Conservation (phyloP, 1,140 invertebrate species). For the Mycetomoellerius zeteki region DNA sequence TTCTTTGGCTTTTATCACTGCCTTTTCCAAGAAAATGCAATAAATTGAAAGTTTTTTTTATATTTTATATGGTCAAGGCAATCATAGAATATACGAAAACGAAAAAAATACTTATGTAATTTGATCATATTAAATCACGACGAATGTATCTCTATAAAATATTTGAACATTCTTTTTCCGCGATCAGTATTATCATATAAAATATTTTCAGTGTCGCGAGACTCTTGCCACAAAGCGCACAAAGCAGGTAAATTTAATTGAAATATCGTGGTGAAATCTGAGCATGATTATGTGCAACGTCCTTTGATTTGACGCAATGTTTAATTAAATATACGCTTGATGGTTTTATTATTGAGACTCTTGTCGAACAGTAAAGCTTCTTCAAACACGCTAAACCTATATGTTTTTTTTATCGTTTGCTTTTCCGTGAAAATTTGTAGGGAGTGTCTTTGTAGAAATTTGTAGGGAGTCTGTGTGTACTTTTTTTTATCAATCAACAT, state of each 20-base stretch:
- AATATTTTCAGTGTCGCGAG: constrained; percentile 75
- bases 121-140: not conserved
- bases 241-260: constrained; percentile 76
- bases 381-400: not conserved
- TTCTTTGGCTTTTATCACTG: too few species aligned
- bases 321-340: constrained; percentile 24
- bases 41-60: too few species aligned
- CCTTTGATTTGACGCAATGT: constrained; percentile 5
- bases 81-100: too few species aligned
- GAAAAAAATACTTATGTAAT: not conserved
- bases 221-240: constrained; percentile 68
- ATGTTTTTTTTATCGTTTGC: not conserved
- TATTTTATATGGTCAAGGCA: too few species aligned
- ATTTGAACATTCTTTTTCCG: not conserved
- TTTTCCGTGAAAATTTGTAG: constrained; percentile 20
- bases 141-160: constrained; percentile 1
- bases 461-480: not conserved
- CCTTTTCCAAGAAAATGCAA: too few species aligned
- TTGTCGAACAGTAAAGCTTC: not conserved
- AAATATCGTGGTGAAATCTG: constrained; percentile 32
- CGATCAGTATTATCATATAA: constrained; percentile 59
- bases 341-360: not conserved
- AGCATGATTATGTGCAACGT: constrained; percentile 45
- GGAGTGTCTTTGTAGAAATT: not conserved
- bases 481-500: not conserved